Conservation (phyloP, 2,113 vertebrate species). For the Arizona elegans region DNA sequence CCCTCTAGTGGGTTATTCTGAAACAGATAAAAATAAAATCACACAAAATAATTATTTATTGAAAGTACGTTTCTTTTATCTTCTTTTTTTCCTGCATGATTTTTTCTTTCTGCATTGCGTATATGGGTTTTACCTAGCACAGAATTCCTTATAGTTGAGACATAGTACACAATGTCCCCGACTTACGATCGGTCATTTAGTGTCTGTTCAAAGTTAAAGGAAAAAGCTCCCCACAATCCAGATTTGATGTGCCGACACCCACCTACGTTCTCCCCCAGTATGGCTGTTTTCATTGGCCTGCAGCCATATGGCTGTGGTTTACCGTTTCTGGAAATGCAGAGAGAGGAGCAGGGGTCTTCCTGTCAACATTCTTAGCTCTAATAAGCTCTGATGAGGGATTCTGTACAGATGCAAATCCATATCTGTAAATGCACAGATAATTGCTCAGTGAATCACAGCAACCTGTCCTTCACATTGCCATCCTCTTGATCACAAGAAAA, state of each 20-base stretch:
- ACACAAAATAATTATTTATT: background rate
- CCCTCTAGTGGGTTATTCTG: slow-evolving; percentile 64
- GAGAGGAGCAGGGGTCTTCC: background rate
- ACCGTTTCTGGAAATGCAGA: background rate
- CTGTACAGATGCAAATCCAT: background rate
- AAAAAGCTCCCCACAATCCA: background rate
- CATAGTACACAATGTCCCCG: background rate
- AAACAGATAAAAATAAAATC: background rate
- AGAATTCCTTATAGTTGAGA: background rate
- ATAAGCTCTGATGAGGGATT: background rate
- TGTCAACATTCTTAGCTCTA: background rate
- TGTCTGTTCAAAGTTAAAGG: background rate
- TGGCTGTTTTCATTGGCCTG: no score
- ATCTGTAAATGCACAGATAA: background rate
- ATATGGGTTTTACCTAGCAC: background rate
- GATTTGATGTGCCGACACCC: background rate
- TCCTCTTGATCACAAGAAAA: background rate
- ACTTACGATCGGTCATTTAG: background rate
- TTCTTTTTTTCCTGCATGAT: background rate
- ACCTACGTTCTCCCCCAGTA: background rate
- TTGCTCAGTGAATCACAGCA: background rate
- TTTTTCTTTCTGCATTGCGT: background rate
- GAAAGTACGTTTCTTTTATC: no score
- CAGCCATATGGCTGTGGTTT: background rate
- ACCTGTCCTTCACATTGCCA: background rate